Conservation (phyloP, 1,140 invertebrate species). For the Yoshiicerus persimilis region DNA sequence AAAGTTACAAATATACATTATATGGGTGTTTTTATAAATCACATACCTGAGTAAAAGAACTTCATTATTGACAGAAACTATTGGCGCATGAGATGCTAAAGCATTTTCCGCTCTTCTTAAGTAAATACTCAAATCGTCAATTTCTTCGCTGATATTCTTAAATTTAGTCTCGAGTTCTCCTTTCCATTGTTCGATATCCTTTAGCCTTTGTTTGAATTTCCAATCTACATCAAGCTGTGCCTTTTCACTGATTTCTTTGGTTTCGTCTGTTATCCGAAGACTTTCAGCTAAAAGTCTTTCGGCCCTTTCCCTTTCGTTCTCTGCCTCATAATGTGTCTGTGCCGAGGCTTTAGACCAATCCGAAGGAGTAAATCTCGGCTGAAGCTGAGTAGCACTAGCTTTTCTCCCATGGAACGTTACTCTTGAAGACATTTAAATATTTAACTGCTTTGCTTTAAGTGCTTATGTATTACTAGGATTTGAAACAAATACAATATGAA, state of each 20-base stretch:
- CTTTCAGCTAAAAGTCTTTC: conserved; percentile 65
- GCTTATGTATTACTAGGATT: too few relatives aligned
- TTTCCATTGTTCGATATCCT: conserved; percentile 77
- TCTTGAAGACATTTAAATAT: background rate
- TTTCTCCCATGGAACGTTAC: background rate
- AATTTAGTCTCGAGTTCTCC: conserved; percentile 73
- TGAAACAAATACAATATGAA: too few relatives aligned
- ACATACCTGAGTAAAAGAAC: conserved; percentile 52
- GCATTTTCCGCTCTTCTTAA: conserved; percentile 68
- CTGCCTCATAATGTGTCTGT: conserved; percentile 64
- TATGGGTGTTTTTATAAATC: background rate
- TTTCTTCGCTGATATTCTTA: conserved; percentile 62
- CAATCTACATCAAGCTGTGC: conserved; percentile 67
- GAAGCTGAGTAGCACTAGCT: conserved; percentile 1
- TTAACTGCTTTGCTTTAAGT: background rate
- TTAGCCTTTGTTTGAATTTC: conserved; percentile 72
- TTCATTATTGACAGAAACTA: conserved; percentile 54
- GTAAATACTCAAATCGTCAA: conserved; percentile 67
- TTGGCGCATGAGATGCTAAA: conserved; percentile 64
- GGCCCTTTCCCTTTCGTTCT: conserved; percentile 71
- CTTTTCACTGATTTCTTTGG: conserved; percentile 63
- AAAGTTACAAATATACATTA: background rate
- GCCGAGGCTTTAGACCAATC: conserved; percentile 73
- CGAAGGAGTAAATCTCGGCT: conserved; percentile 64
- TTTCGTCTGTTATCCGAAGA: conserved; percentile 64